Base-by-base conservation (phyloP, 2,113 vertebrate genomes). In the Halcyon senegalensis region DNA sequence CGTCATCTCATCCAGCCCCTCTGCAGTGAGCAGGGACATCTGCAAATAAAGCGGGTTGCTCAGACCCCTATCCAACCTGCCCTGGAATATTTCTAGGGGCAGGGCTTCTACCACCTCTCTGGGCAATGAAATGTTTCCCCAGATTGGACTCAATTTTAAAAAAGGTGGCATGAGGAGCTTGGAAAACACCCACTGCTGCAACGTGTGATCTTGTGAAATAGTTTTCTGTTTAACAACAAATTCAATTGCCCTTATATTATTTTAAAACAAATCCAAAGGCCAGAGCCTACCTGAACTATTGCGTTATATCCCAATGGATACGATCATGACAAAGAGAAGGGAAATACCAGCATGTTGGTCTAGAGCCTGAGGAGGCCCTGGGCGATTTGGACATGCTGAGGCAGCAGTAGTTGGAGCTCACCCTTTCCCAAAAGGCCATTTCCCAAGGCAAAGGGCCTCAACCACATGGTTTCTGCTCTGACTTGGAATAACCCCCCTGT, bases 391-490 rank as follows among this genome's bases (percentile, higher is more conserved):
- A 70, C 77, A 16, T 16, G 79, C 35, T 35, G 64, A 81, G 46
- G 18, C 16, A 51, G 56, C 60, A 39, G 41, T 7, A 9, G 28
- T 44, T 33, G n/a, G 39, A 72, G 60, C 21, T 74, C 72, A 59
- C 18, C 5, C 2, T 13, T 67, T 69, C 50, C 63, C 81, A 62
- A 46, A 80, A 80, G 21, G 9, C 37, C 16, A 7, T 8, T 81
- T 77, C n/a, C 35, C 0, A 0, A 48, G 24, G 39, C 23, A 58
- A 80, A 67, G 0, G 4, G 33, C 16, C 73, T 56, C 1, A 1
- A 48, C 0, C 6, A 31, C 9, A 20, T 2, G 2, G 37, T 25
- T 85, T 68, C 55, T 83, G n/a, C 27, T 59, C 55, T 7, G 8
- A 18, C 41, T 53, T 4, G 14, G 44, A 78, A 68, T 13, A 69